Percentiles rank a stretch among this genome's conserved stretches.
These are phyloP conservation scores for Xylota sylvarum DNA, from an alignment of 2,888 invertebrate genomes.

Conservation along the genomic window DNA sequence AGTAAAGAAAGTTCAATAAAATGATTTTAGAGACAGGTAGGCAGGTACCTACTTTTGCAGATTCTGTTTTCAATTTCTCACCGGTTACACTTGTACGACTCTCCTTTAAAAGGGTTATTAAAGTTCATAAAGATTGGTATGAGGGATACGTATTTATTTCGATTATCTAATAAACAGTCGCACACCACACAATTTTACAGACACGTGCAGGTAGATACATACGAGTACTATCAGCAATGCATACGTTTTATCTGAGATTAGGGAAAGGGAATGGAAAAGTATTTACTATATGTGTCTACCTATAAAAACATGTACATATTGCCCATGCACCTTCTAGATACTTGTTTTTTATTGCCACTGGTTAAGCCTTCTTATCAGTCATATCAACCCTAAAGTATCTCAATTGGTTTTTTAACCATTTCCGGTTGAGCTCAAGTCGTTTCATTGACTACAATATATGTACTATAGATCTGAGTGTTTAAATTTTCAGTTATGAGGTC, in stretches of 20 bases:
- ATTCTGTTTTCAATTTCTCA: constrained; percentile 28
- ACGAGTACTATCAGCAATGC: background rate
- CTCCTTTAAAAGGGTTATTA: background rate
- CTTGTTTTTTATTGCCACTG: background rate
- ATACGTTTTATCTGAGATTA: background rate
- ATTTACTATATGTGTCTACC: background rate
- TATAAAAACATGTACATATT: no score
- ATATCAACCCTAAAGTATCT: background rate
- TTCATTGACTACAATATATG: background rate
- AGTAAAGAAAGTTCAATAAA: constrained; percentile 50
- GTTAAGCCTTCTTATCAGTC: background rate
- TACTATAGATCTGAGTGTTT: background rate
- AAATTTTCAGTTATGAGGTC: background rate
- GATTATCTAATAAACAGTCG: background rate
- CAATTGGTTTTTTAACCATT: background rate
- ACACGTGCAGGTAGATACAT: background rate
- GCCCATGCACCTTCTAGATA: no score
- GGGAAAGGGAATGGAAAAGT: background rate
- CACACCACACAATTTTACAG: background rate
- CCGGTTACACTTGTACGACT: background rate
- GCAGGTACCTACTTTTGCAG: no score
- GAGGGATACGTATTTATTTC: background rate
- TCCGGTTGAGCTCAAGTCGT: background rate
- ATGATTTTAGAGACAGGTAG: no score
- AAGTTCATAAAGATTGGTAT: no score